Evolutionary conservation across 2,888 invertebrate genomes (phyloP).

Genomic region (Rhaphigaster nebulosa): DNA sequence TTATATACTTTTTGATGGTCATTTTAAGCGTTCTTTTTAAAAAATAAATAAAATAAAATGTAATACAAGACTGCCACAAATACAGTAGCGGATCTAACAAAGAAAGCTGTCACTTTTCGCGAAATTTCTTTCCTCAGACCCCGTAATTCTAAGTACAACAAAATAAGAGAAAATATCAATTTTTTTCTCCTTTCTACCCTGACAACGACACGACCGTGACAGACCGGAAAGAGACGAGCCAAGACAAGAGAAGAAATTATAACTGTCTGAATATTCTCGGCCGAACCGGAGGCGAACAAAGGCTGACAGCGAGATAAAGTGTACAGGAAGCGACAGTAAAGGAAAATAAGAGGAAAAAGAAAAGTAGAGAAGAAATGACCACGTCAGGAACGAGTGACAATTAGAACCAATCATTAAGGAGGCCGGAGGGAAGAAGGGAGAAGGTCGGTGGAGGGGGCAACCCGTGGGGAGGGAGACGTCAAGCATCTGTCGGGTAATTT

Average conservation of each 20-base stretch:
- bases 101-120: neutral
- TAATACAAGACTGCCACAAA: neutral
- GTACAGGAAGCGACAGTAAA: conserved; percentile 47
- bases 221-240: conserved; percentile 42
- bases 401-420: conserved; percentile 48
- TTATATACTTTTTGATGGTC: neutral
- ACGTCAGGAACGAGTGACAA: conserved; percentile 46
- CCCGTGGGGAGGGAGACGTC: neutral
- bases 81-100: neutral
- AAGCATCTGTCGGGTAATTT: conserved; percentile 49
- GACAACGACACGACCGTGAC: conserved; percentile 40
- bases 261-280: conserved; percentile 43
- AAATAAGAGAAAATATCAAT: conserved; percentile 26
- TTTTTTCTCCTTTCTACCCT: conserved; percentile 12
- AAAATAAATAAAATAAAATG: neutral
- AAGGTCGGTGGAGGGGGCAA: neutral
- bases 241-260: conserved; percentile 47
- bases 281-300: conserved; percentile 40
- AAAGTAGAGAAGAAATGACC: conserved; percentile 42
- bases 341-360: conserved; percentile 27
- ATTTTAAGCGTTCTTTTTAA: neutral
- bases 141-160: conserved; percentile 44
- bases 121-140: conserved; percentile 15
- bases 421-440: neutral
- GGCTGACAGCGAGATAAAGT: conserved; percentile 44